Evolutionary conservation across 2,113 vertebrate species (phyloP).

Genomic region (Perca fluviatilis): DNA sequence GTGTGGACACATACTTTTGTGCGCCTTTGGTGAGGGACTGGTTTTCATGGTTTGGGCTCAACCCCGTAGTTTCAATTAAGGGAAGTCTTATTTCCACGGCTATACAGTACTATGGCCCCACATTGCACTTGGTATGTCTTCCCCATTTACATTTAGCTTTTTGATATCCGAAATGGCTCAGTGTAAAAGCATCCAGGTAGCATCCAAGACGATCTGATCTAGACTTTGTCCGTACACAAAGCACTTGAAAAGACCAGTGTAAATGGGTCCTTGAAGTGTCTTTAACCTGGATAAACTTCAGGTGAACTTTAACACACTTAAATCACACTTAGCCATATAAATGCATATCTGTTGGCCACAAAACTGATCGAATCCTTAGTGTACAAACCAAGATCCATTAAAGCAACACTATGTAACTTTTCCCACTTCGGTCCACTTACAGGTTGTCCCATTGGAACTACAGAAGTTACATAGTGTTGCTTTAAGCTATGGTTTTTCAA

Average conservation of each 20-base stretch:
- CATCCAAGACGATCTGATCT: not conserved
- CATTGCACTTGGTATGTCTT: not conserved
- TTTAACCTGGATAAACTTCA: too few species aligned
- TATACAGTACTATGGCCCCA: not conserved
- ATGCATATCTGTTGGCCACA: not conserved
- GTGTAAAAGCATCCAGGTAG: not conserved
- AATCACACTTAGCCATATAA: not conserved
- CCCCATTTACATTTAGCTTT: not conserved
- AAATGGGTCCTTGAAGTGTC: not conserved
- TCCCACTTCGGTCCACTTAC: too few species aligned
- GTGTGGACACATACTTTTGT: not conserved
- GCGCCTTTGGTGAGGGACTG: not conserved
- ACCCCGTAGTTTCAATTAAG: not conserved
- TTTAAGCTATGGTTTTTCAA: not conserved
- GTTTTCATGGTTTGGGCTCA: slow-evolving; percentile 38
- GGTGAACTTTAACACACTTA: not conserved
- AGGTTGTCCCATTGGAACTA: too few species aligned
- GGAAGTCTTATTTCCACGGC: not conserved
- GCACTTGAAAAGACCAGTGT: not conserved
- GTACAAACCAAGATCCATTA: not conserved
- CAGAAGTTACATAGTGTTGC: too few species aligned
- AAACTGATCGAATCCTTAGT: not conserved
- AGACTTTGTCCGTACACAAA: not conserved
- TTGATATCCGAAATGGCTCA: not conserved
- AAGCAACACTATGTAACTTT: too few species aligned